These are phyloP conservation scores for Tragopan temminckii DNA, from an alignment of 2,797 vertebrate genomes.

Conservation along the genomic window DNA sequence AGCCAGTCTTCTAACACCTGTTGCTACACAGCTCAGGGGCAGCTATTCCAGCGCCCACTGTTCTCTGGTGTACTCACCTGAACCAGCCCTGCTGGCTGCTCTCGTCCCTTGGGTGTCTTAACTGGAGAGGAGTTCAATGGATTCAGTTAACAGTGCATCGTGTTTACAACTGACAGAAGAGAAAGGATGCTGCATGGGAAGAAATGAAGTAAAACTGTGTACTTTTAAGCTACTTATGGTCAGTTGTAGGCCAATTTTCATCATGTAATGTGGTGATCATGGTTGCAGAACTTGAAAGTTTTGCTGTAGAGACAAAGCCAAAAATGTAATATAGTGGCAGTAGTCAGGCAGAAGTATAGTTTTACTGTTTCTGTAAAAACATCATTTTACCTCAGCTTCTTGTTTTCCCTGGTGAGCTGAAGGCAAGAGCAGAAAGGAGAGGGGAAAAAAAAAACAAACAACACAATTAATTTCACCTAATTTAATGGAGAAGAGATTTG, in stretches of 20 bases:
- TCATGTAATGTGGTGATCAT: rapidly evolving
- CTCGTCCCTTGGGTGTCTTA: neutral
- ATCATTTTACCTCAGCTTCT: neutral
- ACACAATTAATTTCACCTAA: neutral
- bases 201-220: neutral
- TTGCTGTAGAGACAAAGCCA: neutral
- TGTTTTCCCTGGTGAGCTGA: neutral
- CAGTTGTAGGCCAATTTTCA: neutral
- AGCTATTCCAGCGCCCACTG: neutral
- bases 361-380: neutral
- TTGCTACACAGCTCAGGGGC: neutral
- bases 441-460: neutral
- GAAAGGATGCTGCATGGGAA: neutral
- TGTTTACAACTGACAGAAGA: neutral
- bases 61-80: neutral
- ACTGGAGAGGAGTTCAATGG: neutral
- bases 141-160: neutral
- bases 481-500: neutral
- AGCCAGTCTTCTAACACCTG: neutral
- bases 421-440: neutral
- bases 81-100: neutral
- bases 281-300: neutral
- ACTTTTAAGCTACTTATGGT: neutral
- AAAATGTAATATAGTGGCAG: neutral
- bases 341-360: neutral